Conservation (phyloP, 1,140 invertebrate genomes). For the Reticulitermes speratus region DNA sequence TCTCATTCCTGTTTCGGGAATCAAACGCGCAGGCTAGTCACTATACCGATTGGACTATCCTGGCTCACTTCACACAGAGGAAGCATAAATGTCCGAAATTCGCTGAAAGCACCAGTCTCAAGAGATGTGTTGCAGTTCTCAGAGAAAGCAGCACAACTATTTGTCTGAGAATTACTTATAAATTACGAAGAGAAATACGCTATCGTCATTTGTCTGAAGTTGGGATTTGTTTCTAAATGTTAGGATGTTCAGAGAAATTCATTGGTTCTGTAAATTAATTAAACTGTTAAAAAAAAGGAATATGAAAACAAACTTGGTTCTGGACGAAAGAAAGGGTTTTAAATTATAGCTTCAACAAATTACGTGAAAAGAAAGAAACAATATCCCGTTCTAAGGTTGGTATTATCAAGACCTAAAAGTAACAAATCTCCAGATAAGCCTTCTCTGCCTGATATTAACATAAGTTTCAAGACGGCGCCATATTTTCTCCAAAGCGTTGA, state of each 20-base stretch:
- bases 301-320: not conserved
- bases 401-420: not conserved
- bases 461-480: conserved; percentile 5
- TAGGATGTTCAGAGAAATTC: not conserved
- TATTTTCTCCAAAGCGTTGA: not conserved
- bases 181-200: not conserved
- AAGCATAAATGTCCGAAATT: no score
- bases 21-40: no score
- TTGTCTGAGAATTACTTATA: no score
- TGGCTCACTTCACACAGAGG: no score
- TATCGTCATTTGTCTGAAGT: not conserved
- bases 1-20: no score
- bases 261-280: conserved; percentile 6
- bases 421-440: not conserved
- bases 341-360: not conserved
- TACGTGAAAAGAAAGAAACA: not conserved
- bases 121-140: no score
- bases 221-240: not conserved
- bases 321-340: not conserved
- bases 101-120: no score
- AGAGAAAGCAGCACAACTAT: no score
- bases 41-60: no score
- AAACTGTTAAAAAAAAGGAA: not conserved
- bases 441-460: not conserved
- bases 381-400: not conserved